These are phyloP conservation scores for Leucoptera coffeella DNA, from an alignment of 2,888 invertebrate species.

Conservation along the genomic window DNA sequence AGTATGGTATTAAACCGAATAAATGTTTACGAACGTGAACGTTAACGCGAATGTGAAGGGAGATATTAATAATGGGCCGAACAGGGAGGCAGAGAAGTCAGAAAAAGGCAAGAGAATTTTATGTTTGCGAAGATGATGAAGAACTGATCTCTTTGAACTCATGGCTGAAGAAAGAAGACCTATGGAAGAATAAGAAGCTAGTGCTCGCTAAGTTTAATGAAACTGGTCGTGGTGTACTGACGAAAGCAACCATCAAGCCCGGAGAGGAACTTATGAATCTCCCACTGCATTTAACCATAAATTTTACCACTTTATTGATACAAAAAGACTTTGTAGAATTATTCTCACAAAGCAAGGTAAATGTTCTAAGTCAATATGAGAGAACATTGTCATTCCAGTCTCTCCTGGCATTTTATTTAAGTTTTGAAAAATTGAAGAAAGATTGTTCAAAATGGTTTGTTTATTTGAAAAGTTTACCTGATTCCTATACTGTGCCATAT, in stretches of 20 bases:
- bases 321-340: conserved; percentile 45
- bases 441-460: conserved; percentile 50
- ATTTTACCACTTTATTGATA: conserved; percentile 48
- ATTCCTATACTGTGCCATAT: conserved; percentile 60
- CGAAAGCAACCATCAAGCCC: conserved; percentile 43
- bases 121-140: conserved; percentile 19
- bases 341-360: conserved; percentile 27
- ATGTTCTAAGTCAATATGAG: conserved; percentile 31
- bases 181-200: conserved; percentile 52
- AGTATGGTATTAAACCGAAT: no score
- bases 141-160: conserved; percentile 40
- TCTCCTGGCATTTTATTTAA: conserved; percentile 66
- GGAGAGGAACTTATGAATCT: conserved; percentile 58
- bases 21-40: no score
- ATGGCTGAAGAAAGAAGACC: conserved; percentile 48
- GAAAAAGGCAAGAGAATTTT: conserved; percentile 19
- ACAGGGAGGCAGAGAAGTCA: conserved; percentile 33
- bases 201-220: conserved; percentile 51
- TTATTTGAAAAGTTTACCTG: conserved; percentile 67
- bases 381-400: conserved; percentile 59
- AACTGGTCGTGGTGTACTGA: conserved; percentile 72
- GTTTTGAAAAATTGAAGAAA: conserved; percentile 58
- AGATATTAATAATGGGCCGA: no score
- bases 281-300: conserved; percentile 55
- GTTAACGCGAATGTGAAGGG: no score